A percentile compares a stretch with the other conserved stretches of the same genome.
phyloP scores from a whole-genome alignment of 1,140 invertebrate species.

The Arctopsyche grandis region DNA sequence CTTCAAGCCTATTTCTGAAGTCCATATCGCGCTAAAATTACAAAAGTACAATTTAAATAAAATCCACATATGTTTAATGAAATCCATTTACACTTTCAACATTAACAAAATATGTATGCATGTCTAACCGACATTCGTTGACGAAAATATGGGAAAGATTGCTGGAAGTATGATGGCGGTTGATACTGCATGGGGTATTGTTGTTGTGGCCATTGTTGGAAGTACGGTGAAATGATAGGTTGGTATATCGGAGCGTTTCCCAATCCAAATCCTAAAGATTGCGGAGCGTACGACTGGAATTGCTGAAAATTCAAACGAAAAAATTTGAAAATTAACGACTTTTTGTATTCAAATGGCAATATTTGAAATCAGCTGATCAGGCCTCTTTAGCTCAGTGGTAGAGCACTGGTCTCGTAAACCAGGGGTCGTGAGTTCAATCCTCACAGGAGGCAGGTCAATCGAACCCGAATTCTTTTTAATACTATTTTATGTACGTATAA shows the following conservation, averaged over 20 bases:
- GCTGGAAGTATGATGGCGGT: slow-evolving; percentile 57
- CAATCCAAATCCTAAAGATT: slow-evolving; percentile 53
- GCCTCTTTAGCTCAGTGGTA: slow-evolving; percentile 94
- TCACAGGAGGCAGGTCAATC: slow-evolving; percentile 76
- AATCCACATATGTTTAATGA: neutral
- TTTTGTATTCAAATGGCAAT: neutral
- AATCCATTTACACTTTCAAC: neutral
- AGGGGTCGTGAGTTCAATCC: slow-evolving; percentile 93
- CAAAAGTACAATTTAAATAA: neutral
- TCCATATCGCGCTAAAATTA: slow-evolving; percentile 67
- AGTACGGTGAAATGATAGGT: slow-evolving; percentile 7
- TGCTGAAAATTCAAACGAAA: slow-evolving; percentile 48
- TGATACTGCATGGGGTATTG: slow-evolving; percentile 59
- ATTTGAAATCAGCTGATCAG: slow-evolving; percentile 30
- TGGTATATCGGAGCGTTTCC: slow-evolving; percentile 59
- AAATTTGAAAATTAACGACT: neutral
- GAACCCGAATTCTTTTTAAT: neutral
- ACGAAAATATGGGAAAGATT: slow-evolving; percentile 58
- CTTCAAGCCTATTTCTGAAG: slow-evolving; percentile 68
- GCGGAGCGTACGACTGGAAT: slow-evolving; percentile 55
- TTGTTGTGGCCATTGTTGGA: slow-evolving; percentile 56
- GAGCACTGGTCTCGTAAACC: slow-evolving; percentile 95
- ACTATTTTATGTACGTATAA: neutral
- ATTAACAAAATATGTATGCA: neutral
- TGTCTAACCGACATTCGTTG: slow-evolving; percentile 64